Conservation (phyloP, 2,113 vertebrate genomes). For the Diadophis punctatus region DNA sequence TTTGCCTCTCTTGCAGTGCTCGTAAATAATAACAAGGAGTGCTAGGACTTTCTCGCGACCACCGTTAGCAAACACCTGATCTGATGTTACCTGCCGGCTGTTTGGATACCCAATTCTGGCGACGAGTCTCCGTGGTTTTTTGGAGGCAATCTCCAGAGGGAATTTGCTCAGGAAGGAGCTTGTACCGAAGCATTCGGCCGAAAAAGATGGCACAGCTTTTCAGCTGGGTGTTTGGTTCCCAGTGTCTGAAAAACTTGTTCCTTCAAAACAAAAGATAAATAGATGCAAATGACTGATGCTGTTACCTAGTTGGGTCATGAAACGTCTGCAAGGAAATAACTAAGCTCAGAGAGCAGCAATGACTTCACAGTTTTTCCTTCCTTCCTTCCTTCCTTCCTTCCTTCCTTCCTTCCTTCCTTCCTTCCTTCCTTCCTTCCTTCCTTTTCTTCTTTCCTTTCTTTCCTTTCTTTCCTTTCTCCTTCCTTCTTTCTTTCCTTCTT, state of each 20-base stretch:
- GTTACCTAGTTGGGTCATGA: too few relatives aligned
- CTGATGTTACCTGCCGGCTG: background rate
- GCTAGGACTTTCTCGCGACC: background rate
- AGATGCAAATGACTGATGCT: too few relatives aligned
- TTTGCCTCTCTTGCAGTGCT: conserved; percentile 60
- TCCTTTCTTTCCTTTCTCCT: too few relatives aligned
- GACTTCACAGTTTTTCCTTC: too few relatives aligned
- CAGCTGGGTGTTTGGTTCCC: background rate
- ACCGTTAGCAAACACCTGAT: background rate
- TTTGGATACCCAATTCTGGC: conserved; percentile 42
- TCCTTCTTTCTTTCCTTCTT: background rate
- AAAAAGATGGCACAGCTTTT: too few relatives aligned
- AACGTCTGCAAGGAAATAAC: too few relatives aligned
- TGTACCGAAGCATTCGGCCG: background rate
- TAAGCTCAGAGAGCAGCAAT: too few relatives aligned
- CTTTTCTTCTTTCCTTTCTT: background rate
- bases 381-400: background rate
- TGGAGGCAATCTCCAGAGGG: background rate
- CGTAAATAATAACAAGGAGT: conserved; percentile 64
- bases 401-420: rapidly evolving
- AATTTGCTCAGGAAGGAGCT: background rate
- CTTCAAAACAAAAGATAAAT: background rate
- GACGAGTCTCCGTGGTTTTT: conserved; percentile 35
- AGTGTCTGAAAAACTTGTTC: background rate
- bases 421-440: background rate